Evolutionary conservation across 2,797 vertebrate species (phyloP).

Genomic region (Mormyrops attenuatus): DNA sequence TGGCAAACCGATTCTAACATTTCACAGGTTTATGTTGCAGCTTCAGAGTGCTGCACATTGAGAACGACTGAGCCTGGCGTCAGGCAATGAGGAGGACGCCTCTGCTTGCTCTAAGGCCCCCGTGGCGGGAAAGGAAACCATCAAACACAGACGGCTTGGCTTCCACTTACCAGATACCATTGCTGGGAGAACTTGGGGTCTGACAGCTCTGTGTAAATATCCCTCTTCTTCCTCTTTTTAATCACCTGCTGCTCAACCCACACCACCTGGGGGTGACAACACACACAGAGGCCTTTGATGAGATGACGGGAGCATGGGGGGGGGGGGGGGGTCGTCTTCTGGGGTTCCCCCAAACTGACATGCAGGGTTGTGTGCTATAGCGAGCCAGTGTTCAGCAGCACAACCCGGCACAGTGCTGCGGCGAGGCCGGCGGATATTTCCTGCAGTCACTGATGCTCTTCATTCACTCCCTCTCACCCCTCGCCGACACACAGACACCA

Average conservation of each 20-base stretch:
- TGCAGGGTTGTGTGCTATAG: neutral
- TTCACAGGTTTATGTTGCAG: neutral
- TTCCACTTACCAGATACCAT: constrained; percentile 88
- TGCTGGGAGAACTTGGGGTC: constrained; percentile 91
- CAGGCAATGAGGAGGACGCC: neutral
- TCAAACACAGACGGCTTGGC: neutral
- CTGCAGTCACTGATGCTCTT: neutral
- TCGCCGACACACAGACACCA: neutral
- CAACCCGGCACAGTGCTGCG: neutral
- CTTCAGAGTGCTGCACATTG: neutral
- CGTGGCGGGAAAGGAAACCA: neutral
- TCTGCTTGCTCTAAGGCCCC: neutral
- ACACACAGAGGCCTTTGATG: neutral
- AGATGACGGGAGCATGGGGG: neutral
- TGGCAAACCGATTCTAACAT: neutral
- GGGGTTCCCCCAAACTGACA: neutral
- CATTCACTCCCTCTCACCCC: neutral
- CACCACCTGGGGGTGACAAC: constrained; percentile 62
- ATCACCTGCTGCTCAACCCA: constrained; percentile 92
- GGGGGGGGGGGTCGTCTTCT: neutral
- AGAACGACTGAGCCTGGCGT: neutral
- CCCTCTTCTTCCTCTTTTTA: constrained; percentile 80
- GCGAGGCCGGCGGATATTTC: neutral
- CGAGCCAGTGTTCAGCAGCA: neutral
- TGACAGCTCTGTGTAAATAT: constrained; percentile 69